Evolutionary conservation across 2,113 vertebrate genomes (phyloP).

Genomic region (Pollachius pollachius): DNA sequence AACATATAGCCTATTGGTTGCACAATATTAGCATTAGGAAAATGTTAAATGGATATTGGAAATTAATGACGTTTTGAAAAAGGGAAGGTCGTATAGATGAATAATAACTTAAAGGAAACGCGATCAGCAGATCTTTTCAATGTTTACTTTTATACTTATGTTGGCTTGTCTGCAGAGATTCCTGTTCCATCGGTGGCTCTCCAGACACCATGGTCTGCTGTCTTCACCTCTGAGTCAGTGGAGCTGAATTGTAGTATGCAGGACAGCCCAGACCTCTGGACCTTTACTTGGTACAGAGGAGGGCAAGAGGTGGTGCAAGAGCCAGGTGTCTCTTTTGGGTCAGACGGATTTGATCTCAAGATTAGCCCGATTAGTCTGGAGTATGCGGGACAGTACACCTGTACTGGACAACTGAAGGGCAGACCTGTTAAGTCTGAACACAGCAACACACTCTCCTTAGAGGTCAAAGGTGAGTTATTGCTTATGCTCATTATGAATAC

Average conservation of each 20-base stretch:
- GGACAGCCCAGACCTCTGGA: conserved; percentile 3
- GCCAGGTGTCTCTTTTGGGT: neutral
- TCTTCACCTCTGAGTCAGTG: conserved; percentile 11
- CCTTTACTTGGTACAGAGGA: conserved; percentile 6
- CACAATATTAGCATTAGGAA: too few species aligned
- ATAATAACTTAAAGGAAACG: too few species aligned
- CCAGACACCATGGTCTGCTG: conserved; percentile 3
- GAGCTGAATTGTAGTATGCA: conserved; percentile 1
- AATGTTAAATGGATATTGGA: too few species aligned
- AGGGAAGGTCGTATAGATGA: too few species aligned
- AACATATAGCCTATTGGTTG: too few species aligned
- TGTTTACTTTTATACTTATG: too few species aligned
- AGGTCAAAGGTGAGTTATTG: neutral
- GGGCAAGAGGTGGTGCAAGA: neutral
- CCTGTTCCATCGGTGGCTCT: conserved; percentile 7
- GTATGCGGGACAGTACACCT: neutral
- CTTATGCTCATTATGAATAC: neutral
- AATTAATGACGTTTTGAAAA: too few species aligned
- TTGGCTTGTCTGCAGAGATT: neutral
- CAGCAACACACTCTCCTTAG: neutral
- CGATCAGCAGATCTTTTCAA: too few species aligned
- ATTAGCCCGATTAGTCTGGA: neutral
- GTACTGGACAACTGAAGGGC: conserved; percentile 2
- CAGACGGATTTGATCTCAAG: neutral
- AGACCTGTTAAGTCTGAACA: neutral